Base-by-base conservation (phyloP, 2,797 vertebrate species). In the Threskiornis aethiopicus region DNA sequence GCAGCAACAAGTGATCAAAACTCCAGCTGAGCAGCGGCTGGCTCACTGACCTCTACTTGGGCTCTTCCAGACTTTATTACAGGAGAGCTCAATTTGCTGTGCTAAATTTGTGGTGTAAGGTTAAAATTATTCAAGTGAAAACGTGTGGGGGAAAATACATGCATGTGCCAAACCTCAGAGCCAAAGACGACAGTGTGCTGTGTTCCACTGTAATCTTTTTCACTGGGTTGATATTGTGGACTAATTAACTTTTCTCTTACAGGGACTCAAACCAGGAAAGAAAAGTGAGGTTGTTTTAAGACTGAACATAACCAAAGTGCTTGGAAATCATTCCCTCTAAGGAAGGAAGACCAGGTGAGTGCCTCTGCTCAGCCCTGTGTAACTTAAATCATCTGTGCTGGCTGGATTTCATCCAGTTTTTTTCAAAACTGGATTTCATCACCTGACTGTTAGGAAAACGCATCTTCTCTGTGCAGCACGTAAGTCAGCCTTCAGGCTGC, bases 121-220 rank as follows among this genome's bases (percentile, higher is more conserved):
- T 73, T 61, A 15, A 54, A 91, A 47, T 33, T 11, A 55, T 11
- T 85, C 18, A 9, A 66, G 59, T 21, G 65, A 66, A 61, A 64
- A 52, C 0, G 28, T 16, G 33, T 6, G 18, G 41, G 41, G 42
- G 47, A 51, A 62, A 57, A 55, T 3, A 22, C 18, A 16, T 0
- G 3, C 5, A 2, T 2, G 37, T 31, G 61, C 54, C 77, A 57
- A n/a, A 62, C 26, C 55, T 39, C 13, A 0, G 58, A 66, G 72
- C n/a, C 54, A 8, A 18, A 13, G 47, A 35, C 59, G 42, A 15
- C 0, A 9, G 16, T 0, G 17, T 6, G 37, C 59, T 11, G 41
- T 17, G 44, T 29, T 46, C 39, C 21, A 0, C 54, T 4, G 7
- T 5, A 1, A 14, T 8, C 41, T 15, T 8, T 10, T 10, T 14